phyloP scores from a whole-genome alignment of 2,113 vertebrate genomes.

The Rhabdornis inornatus region DNA sequence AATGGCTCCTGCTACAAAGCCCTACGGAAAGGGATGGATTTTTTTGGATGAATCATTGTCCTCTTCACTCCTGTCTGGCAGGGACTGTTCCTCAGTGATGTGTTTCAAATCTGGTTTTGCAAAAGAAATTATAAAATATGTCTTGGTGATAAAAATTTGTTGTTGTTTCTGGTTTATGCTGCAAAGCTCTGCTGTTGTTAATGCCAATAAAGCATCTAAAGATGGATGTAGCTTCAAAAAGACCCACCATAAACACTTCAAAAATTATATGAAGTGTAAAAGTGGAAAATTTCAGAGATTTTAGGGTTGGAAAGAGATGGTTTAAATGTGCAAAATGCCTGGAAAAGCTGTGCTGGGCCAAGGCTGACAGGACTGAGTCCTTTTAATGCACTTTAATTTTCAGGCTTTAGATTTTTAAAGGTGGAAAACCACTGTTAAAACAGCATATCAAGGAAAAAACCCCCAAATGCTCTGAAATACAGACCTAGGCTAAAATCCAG shows the following conservation, averaged over 20 bases:
- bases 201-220: neutral
- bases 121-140: neutral
- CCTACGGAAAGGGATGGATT: neutral
- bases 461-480: neutral
- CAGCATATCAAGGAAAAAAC: neutral
- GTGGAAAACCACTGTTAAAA: neutral
- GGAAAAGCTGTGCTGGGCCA: neutral
- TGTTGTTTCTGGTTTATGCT: neutral
- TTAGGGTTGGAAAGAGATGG: neutral
- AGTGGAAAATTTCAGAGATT: slow-evolving; percentile 1
- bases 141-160: neutral
- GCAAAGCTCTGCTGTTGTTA: neutral
- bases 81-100: neutral
- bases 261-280: neutral
- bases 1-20: neutral
- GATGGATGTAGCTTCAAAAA: neutral
- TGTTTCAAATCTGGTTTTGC: neutral
- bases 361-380: neutral
- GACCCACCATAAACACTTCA: neutral
- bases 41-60: slow-evolving; percentile 30
- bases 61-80: neutral
- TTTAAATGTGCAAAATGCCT: neutral
- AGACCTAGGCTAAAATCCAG: neutral
- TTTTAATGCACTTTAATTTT: neutral
- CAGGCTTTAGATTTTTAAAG: neutral